phyloP scores from a whole-genome alignment of 2,113 vertebrate genomes.

The Grammomys surdaster region DNA sequence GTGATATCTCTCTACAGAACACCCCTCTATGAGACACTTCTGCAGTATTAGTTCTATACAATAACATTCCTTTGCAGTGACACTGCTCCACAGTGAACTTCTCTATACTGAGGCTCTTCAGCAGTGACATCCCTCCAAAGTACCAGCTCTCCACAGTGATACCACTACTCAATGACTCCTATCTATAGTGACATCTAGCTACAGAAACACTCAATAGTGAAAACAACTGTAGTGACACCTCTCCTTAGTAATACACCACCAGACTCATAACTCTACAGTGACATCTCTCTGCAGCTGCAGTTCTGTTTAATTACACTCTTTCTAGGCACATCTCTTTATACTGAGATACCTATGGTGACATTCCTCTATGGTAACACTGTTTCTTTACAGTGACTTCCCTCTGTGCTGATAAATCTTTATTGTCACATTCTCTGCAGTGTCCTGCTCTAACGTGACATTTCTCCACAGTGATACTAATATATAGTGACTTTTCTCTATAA shows the following conservation, averaged over 20 bases:
- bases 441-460: not conserved
- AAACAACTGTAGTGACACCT: not conserved
- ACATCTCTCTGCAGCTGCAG: not conserved
- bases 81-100: not conserved
- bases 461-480: too few species aligned
- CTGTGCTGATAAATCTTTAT: not conserved
- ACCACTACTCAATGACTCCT: too few species aligned
- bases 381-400: too few species aligned
- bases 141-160: not conserved
- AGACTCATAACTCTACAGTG: not conserved
- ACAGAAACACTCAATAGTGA: not conserved
- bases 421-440: not conserved
- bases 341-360: not conserved
- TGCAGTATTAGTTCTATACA: not conserved
- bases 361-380: not conserved
- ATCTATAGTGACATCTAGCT: not conserved
- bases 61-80: not conserved
- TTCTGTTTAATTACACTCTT: not conserved
- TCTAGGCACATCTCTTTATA: not conserved
- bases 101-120: not conserved
- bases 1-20: not conserved
- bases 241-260: not conserved
- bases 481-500: not conserved
- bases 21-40: not conserved
- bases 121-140: not conserved